A percentile compares a stretch with the other conserved stretches of the same genome.
Conservation (phyloP, 2,113 vertebrate genomes). For the Polypterus bichir region DNA sequence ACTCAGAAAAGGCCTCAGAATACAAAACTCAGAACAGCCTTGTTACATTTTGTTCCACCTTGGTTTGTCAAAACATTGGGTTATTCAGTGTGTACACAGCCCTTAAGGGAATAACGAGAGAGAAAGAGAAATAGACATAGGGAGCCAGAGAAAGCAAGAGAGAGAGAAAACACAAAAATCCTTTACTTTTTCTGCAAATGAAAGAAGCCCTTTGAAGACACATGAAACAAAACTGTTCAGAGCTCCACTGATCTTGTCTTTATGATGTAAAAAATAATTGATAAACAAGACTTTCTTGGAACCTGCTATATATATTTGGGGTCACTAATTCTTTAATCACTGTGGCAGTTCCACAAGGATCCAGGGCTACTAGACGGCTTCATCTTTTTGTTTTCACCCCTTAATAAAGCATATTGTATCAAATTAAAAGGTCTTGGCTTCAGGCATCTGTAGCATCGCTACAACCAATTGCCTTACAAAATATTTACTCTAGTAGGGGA, state of each 20-base stretch:
- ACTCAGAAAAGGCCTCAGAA: constrained; percentile 65
- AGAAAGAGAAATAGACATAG: constrained; percentile 38
- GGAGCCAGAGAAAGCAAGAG: constrained; percentile 36
- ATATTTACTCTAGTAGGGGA: constrained; percentile 61
- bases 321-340: constrained; percentile 41
- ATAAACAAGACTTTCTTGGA: constrained; percentile 36
- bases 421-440: constrained; percentile 36
- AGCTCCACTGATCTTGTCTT: constrained; percentile 27
- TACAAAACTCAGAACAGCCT: constrained; percentile 43
- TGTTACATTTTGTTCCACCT: constrained; percentile 80
- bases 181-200: constrained; percentile 55
- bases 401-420: constrained; percentile 32
- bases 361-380: constrained; percentile 26
- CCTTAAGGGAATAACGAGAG: constrained; percentile 61
- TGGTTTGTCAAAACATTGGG: constrained; percentile 85
- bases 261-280: constrained; percentile 50
- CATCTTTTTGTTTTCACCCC: constrained; percentile 33
- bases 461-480: constrained; percentile 62
- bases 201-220: constrained; percentile 55
- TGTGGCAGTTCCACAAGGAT: constrained; percentile 29
- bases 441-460: constrained; percentile 36
- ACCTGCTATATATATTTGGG: constrained; percentile 49
- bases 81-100: constrained; percentile 64
- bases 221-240: constrained; percentile 48
- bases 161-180: constrained; percentile 50